Base-by-base conservation (phyloP, 2,888 invertebrate genomes). In the Pachymerium ferrugineum region DNA sequence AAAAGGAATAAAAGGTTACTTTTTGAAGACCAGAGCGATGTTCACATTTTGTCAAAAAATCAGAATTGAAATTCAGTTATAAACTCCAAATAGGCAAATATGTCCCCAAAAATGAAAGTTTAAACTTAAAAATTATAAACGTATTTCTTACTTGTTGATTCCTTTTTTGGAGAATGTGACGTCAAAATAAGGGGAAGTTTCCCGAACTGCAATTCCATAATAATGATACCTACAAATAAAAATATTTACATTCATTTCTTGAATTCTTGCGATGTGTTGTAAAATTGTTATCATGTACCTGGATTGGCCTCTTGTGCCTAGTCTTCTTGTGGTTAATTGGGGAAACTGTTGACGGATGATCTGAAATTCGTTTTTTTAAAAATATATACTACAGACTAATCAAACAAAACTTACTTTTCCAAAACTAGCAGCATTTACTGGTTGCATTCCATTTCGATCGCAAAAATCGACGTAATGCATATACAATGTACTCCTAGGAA, bases 341-440 rank as follows among this genome's bases (percentile, higher is more conserved):
- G 85, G 84, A 78, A 85, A 85, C 79, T 85, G 84, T 77, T 85
- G 85, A 1, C 85, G 81, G 74, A 85, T 85, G 35, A 85, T 85
- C 85, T 85, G 78, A n/a, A 62, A 28, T 4, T 6, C 16, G 12
- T 25, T 5, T 3, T 25, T 62, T 25, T 62, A 62, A 6, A 16
- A 3, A 16, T 25, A 12, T 12, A 54, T 8, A 54, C 8, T 12
- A 54, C 8, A 54, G 16, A 54, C 4, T 16, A 6, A 12, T 54
- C 4, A 54, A 19, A n/a, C 4, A 19, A 54, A 54, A 19, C 10
- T 54, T 25, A 85, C 85, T 83, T 85, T 85, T 62, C 85, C 85
- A 77, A 85, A 85, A 76, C 84, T 84, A 29, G 85, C 85, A 0
- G 85, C 85, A 76, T 85, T 85, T 72, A 85, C 85, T 0, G 85